phyloP scores from a whole-genome alignment of 2,888 invertebrate genomes.

The Eupsilia transversa region DNA sequence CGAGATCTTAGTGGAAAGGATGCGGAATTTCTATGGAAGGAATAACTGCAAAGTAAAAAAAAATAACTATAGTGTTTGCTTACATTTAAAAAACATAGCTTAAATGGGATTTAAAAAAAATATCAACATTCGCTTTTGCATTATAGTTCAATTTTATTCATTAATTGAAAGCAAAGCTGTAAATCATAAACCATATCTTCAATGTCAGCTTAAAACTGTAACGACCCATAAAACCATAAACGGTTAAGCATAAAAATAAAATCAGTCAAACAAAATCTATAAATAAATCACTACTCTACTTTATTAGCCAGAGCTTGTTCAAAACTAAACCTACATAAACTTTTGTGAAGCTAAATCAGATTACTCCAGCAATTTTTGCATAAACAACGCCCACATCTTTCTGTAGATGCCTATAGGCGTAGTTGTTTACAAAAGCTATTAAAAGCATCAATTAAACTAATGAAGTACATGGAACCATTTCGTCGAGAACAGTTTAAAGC shows the following conservation, averaged over 20 bases:
- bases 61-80: neutral
- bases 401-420: slow-evolving; percentile 25
- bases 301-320: slow-evolving; percentile 17
- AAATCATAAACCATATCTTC: slow-evolving; percentile 23
- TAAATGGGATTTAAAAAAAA: neutral
- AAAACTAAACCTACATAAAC: slow-evolving; percentile 20
- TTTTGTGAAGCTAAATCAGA: slow-evolving; percentile 31
- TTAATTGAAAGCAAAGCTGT: neutral
- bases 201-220: slow-evolving; percentile 27
- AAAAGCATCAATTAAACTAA: slow-evolving; percentile 57
- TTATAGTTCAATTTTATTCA: slow-evolving; percentile 2
- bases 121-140: neutral
- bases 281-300: slow-evolving; percentile 44
- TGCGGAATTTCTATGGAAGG: slow-evolving; percentile 8
- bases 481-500: slow-evolving; percentile 57
- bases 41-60: slow-evolving; percentile 44
- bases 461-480: slow-evolving; percentile 61
- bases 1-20: slow-evolving; percentile 19
- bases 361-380: slow-evolving; percentile 38
- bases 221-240: slow-evolving; percentile 39
- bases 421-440: slow-evolving; percentile 47
- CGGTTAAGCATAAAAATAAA: slow-evolving; percentile 20
- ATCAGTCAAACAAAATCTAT: slow-evolving; percentile 31
- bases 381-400: slow-evolving; percentile 39
- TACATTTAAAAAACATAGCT: neutral